These are phyloP conservation scores for Hyposoter dolosus DNA, from an alignment of 2,888 invertebrate species.

Conservation along the genomic window DNA sequence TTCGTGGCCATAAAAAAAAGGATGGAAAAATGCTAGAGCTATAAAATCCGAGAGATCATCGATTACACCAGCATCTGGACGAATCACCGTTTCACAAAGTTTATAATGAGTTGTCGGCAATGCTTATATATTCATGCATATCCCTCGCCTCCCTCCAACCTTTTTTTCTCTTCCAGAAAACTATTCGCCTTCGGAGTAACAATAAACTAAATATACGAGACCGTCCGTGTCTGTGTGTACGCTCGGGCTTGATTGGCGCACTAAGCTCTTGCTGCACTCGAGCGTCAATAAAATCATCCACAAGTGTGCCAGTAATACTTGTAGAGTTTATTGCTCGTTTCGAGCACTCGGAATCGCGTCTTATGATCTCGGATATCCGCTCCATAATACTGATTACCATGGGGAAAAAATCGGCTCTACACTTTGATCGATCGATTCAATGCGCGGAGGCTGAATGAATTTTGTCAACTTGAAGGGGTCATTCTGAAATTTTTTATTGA, in stretches of 20 bases:
- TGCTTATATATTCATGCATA: neutral
- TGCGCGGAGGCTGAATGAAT: neutral
- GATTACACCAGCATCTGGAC: neutral
- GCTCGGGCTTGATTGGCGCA: slow-evolving; percentile 2
- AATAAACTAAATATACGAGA: slow-evolving; percentile 32
- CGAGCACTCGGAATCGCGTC: slow-evolving; percentile 49
- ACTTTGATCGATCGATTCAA: neutral
- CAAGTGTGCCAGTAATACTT: slow-evolving; percentile 58
- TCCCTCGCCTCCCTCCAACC: neutral
- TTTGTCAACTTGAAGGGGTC: neutral
- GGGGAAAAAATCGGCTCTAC: neutral
- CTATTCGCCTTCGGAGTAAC: slow-evolving; percentile 34
- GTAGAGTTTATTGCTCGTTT: slow-evolving; percentile 61
- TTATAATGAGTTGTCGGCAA: neutral
- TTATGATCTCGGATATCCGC: slow-evolving; percentile 39
- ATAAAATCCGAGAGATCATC: slow-evolving; percentile 33
- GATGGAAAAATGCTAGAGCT: neutral
- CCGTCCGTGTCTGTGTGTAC: neutral
- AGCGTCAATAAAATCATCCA: slow-evolving; percentile 57
- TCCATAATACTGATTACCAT: neutral
- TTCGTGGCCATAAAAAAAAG: slow-evolving; percentile 31
- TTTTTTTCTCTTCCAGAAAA: neutral
- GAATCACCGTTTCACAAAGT: slow-evolving; percentile 26
- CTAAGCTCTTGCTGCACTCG: slow-evolving; percentile 14
- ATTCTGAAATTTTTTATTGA: neutral